Percentiles rank a stretch among this genome's conserved stretches.
Conservation (phyloP, 1,140 invertebrate genomes). For the Manduca sexta region DNA sequence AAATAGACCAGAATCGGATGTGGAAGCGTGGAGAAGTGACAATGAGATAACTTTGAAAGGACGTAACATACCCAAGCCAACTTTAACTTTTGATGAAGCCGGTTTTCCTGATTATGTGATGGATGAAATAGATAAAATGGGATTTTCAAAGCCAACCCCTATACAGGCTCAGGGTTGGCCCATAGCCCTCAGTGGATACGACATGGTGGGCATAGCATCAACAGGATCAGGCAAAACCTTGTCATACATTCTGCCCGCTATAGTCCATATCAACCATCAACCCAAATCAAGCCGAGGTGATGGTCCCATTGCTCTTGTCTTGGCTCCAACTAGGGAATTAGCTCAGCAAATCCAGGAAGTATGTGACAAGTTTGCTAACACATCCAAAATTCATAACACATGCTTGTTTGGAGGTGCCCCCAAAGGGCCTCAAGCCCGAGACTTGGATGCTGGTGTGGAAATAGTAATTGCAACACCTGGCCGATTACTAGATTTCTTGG, state of each 20-base stretch:
- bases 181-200: conserved; percentile 91
- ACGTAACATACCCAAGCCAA: conserved; percentile 85
- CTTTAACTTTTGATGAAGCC: conserved; percentile 88
- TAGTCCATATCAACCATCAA: conserved; percentile 96
- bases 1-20: conserved; percentile 79
- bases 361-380: conserved; percentile 91
- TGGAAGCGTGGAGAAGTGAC: conserved; percentile 82
- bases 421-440: conserved; percentile 86
- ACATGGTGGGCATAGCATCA: conserved; percentile 96
- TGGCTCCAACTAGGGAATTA: conserved; percentile 96
- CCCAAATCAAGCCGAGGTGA: conserved; percentile 87
- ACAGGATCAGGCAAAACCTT: conserved; percentile 96
- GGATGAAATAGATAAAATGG: conserved; percentile 85
- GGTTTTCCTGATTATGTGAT: conserved; percentile 88
- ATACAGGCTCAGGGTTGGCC: conserved; percentile 96
- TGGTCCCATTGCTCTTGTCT: conserved; percentile 92
- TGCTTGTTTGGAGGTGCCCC: conserved; percentile 97
- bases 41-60: conserved; percentile 90
- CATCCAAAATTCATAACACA: conserved; percentile 89
- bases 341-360: conserved; percentile 98
- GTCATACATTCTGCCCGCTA: conserved; percentile 87
- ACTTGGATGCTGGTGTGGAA: conserved; percentile 90
- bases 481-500: conserved; percentile 95
- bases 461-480: conserved; percentile 97
- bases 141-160: conserved; percentile 89